Percentiles rank a stretch among this genome's conserved stretches.
Conservation (phyloP, 1,140 invertebrate species). For the Kradibia gibbosae region DNA sequence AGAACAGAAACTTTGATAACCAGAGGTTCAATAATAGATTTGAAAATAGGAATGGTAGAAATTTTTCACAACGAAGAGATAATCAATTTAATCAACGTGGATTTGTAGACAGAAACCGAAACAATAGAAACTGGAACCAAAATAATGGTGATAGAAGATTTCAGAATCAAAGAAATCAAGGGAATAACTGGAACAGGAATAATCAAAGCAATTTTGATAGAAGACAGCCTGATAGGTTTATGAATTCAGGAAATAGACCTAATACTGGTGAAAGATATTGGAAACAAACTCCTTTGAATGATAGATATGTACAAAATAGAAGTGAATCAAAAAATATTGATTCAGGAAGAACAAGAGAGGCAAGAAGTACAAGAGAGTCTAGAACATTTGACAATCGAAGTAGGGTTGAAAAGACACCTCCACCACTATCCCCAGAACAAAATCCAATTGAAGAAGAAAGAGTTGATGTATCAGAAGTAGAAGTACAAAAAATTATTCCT, state of each 20-base stretch:
- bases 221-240: slow-evolving; percentile 32
- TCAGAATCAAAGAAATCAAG: slow-evolving; percentile 53
- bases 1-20: slow-evolving; percentile 50
- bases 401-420: slow-evolving; percentile 38
- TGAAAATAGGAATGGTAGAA: slow-evolving; percentile 58
- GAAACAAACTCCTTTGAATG: slow-evolving; percentile 40
- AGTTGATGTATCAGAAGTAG: slow-evolving; percentile 21
- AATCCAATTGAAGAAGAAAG: slow-evolving; percentile 47
- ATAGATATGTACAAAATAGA: slow-evolving; percentile 44
- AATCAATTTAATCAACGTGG: slow-evolving; percentile 49
- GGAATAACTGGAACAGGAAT: slow-evolving; percentile 54
- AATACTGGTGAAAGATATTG: slow-evolving; percentile 42
- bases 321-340: slow-evolving; percentile 37
- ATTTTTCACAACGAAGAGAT: slow-evolving; percentile 41
- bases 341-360: slow-evolving; percentile 32
- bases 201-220: slow-evolving; percentile 46
- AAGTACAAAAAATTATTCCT: slow-evolving; percentile 47
- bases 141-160: slow-evolving; percentile 54
- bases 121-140: slow-evolving; percentile 55
- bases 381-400: slow-evolving; percentile 26
- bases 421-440: slow-evolving; percentile 29
- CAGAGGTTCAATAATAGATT: slow-evolving; percentile 54
- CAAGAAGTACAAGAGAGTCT: slow-evolving; percentile 31
- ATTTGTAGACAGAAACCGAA: slow-evolving; percentile 43
- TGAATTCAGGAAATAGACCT: slow-evolving; percentile 30